Evolutionary conservation across 1,140 invertebrate species (phyloP).

Genomic region (Sitophilus oryzae): DNA sequence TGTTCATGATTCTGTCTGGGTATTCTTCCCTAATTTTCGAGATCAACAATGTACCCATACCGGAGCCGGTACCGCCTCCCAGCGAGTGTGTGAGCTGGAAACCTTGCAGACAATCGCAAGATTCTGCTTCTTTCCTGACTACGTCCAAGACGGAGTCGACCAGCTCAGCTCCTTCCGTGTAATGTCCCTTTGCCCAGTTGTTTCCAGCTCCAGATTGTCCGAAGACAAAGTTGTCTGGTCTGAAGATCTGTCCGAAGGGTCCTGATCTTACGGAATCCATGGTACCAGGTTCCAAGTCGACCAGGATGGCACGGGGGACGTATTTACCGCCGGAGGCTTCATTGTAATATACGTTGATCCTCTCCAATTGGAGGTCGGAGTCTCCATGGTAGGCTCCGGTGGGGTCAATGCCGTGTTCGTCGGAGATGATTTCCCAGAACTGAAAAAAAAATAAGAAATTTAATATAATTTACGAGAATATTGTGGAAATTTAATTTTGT

Average conservation of each 20-base stretch:
- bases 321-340: conserved; percentile 85
- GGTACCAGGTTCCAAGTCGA: conserved; percentile 90
- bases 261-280: conserved; percentile 91
- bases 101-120: conserved; percentile 68
- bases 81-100: conserved; percentile 82
- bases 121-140: conserved; percentile 70
- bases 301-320: conserved; percentile 83
- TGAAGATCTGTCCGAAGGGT: conserved; percentile 77
- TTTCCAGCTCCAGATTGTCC: conserved; percentile 73
- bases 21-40: conserved; percentile 81
- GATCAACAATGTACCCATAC: conserved; percentile 80
- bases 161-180: conserved; percentile 75
- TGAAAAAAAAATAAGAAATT: conserved; percentile 49
- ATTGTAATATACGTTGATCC: conserved; percentile 88
- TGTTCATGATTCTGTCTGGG: conserved; percentile 89
- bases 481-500: too few relatives aligned
- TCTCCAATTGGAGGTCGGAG: conserved; percentile 77
- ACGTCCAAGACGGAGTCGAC: conserved; percentile 75
- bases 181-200: conserved; percentile 89
- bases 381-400: conserved; percentile 76
- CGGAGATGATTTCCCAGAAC: conserved; percentile 94
- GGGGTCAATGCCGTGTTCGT: conserved; percentile 84
- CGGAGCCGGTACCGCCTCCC: conserved; percentile 83
- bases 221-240: conserved; percentile 83
- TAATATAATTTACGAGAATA: too few relatives aligned